These are phyloP conservation scores for Xestia c-nigrum DNA, from an alignment of 2,888 invertebrate genomes.

Conservation along the genomic window DNA sequence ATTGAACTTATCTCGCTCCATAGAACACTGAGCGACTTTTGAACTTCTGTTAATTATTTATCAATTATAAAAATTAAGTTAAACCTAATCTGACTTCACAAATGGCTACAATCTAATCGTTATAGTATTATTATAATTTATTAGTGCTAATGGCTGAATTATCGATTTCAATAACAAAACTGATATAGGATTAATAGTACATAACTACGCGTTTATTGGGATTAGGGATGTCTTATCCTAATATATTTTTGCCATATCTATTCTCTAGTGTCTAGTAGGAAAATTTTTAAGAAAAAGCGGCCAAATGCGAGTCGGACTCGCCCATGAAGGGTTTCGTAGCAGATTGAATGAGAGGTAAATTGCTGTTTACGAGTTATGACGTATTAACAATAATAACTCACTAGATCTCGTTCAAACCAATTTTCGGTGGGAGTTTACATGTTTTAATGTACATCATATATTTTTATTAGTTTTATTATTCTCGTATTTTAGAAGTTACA, in stretches of 20 bases:
- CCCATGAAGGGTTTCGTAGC: no score
- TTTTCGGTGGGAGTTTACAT: no score
- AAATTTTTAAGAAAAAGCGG: neutral
- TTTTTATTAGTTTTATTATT: no score
- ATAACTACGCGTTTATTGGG: slow-evolving; percentile 2
- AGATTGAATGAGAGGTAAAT: no score
- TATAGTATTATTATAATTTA: slow-evolving; percentile 28
- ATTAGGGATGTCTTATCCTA: slow-evolving; percentile 14
- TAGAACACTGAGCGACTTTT: slow-evolving; percentile 16
- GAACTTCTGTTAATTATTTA: slow-evolving; percentile 16
- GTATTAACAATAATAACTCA: no score
- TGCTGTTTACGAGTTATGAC: no score
- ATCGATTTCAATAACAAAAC: slow-evolving; percentile 31
- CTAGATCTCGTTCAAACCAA: no score
- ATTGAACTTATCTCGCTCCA: neutral
- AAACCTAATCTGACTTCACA: slow-evolving; percentile 11
- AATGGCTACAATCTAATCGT: slow-evolving; percentile 32
- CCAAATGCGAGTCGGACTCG: no score
- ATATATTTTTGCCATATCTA: slow-evolving; percentile 1
- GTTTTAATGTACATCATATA: no score
- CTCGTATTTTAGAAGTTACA: no score
- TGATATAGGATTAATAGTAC: slow-evolving; percentile 16
- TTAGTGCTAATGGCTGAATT: slow-evolving; percentile 13
- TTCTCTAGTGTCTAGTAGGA: neutral
- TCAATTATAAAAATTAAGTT: slow-evolving; percentile 22